Evolutionary conservation across 2,113 vertebrate genomes (phyloP).

Genomic region (Corynorhinus townsendii): DNA sequence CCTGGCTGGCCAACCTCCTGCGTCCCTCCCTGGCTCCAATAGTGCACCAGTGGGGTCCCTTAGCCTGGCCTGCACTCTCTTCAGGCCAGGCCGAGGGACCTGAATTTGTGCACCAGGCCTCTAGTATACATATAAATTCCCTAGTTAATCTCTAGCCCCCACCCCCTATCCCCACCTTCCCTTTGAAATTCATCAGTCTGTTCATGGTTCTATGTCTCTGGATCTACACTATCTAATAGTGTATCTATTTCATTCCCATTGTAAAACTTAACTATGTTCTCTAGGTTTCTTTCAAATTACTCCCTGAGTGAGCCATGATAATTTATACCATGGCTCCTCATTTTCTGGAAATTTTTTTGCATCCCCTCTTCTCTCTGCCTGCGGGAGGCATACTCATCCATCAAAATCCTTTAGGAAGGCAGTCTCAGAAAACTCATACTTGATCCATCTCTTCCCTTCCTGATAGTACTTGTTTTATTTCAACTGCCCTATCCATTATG

Average conservation of each 20-base stretch:
- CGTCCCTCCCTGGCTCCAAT: no score
- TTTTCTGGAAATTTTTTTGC: background rate
- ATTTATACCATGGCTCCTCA: background rate
- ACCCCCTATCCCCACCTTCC: no score
- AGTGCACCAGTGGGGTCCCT: no score
- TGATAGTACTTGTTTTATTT: background rate
- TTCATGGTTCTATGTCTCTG: no score
- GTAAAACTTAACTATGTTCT: background rate
- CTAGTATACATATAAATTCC: no score
- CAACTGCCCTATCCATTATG: background rate
- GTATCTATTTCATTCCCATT: background rate
- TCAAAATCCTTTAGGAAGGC: background rate
- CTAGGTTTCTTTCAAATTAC: background rate
- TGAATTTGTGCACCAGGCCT: no score
- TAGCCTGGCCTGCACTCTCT: no score
- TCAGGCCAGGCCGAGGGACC: no score
- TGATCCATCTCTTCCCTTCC: background rate
- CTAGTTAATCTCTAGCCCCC: no score
- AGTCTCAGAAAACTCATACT: background rate
- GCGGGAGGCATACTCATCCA: background rate
- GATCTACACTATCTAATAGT: background rate
- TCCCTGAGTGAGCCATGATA: background rate
- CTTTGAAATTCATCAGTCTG: no score
- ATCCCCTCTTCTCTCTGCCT: background rate
- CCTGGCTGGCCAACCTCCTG: no score